phyloP scores from a whole-genome alignment of 2,797 vertebrate species.

The Staurois parvus region DNA sequence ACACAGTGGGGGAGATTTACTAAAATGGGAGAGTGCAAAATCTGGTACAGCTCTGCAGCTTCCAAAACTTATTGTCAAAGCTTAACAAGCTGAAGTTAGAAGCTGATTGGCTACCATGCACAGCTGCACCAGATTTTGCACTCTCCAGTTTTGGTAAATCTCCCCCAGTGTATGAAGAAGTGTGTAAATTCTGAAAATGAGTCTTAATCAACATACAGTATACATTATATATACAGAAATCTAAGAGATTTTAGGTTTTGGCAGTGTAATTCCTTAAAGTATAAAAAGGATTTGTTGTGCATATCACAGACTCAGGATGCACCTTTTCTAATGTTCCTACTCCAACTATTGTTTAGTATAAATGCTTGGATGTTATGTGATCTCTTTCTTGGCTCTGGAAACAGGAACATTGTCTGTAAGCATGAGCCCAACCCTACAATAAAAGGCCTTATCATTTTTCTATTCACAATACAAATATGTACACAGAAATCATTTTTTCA shows the following conservation, averaged over 20 bases:
- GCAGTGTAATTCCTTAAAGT: background rate
- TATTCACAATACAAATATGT: background rate
- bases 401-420: background rate
- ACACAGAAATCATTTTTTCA: background rate
- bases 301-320: background rate
- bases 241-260: background rate
- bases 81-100: no score
- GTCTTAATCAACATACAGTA: no score
- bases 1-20: no score
- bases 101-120: no score
- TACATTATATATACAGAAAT: no score
- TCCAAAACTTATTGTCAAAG: no score
- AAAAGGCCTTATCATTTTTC: background rate
- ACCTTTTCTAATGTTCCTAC: background rate
- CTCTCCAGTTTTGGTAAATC: no score
- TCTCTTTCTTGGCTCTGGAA: background rate
- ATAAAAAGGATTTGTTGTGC: background rate
- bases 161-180: no score
- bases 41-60: no score
- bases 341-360: background rate
- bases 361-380: background rate
- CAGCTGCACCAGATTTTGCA: no score
- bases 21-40: no score
- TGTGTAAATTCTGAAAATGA: no score
- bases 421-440: background rate